Percentiles rank a stretch among this genome's conserved stretches.
Conservation (phyloP, 2,797 vertebrate species). For the Paedocypris micromegethes region DNA sequence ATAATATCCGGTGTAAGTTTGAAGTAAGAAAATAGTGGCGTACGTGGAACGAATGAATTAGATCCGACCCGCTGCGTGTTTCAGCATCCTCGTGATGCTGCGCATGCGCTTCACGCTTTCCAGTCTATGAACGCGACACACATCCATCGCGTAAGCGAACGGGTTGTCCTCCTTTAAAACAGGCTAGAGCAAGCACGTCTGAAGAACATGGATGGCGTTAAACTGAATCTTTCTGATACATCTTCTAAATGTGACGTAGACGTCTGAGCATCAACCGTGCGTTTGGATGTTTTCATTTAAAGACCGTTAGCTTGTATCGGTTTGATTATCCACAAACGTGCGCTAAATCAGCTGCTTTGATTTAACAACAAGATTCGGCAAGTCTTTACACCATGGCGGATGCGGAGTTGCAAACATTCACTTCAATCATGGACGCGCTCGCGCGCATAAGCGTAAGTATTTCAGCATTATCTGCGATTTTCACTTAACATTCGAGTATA, state of each 20-base stretch:
- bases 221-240: conserved; percentile 4
- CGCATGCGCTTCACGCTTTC: conserved; percentile 21
- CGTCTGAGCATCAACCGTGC: neutral
- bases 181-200: conserved; percentile 3
- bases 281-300: neutral
- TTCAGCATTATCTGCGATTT: neutral
- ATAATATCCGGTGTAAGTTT: too few species aligned
- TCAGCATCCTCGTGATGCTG: conserved; percentile 12
- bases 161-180: neutral
- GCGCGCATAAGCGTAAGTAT: conserved; percentile 90
- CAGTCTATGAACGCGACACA: neutral
- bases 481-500: neutral
- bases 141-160: conserved; percentile 7
- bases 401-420: conserved; percentile 84
- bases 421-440: conserved; percentile 91
- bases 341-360: neutral
- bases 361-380: neutral
- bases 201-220: conserved; percentile 20
- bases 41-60: too few species aligned
- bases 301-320: neutral
- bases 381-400: conserved; percentile 75
- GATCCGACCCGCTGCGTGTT: neutral
- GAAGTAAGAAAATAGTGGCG: too few species aligned
- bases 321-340: neutral
- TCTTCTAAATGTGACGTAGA: neutral